Conservation (phyloP, 2,888 invertebrate genomes). For the Alloplasta piceator region DNA sequence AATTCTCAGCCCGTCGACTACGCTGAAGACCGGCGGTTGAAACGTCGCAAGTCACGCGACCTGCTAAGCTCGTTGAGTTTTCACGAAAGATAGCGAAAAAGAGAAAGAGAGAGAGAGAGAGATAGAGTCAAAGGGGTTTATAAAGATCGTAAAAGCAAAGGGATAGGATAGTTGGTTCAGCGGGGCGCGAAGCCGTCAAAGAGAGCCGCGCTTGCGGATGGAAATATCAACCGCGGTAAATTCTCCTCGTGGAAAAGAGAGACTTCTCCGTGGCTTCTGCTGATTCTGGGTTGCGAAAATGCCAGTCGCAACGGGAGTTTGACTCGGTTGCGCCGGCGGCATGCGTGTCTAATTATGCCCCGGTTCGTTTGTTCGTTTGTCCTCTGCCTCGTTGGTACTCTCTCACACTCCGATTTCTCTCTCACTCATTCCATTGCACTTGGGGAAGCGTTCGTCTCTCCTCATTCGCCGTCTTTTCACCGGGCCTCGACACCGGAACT, state of each 20-base stretch:
- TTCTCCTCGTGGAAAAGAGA: conserved; percentile 37
- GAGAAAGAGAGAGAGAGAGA: background rate
- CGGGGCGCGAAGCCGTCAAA: conserved; percentile 47
- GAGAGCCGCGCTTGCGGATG: conserved; percentile 47
- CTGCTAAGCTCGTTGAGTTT: conserved; percentile 18
- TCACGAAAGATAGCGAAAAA: background rate
- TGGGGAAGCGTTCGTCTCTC: conserved; percentile 24
- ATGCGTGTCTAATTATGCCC: conserved; percentile 75
- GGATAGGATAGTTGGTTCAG: conserved; percentile 25
- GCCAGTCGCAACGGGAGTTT: conserved; percentile 59
- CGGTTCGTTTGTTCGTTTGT: conserved; percentile 76
- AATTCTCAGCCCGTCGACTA: too few relatives aligned
- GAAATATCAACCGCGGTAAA: conserved; percentile 51
- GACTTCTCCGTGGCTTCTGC: conserved; percentile 30
- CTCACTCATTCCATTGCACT: too few relatives aligned
- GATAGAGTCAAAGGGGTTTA: background rate
- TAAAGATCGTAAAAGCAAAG: conserved; percentile 49
- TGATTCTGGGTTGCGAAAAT: conserved; percentile 35
- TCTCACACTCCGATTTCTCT: conserved; percentile 5
- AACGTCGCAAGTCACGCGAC: conserved; percentile 33
- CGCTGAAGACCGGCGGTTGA: background rate
- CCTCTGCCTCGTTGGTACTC: conserved; percentile 69
- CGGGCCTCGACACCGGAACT: conserved; percentile 59
- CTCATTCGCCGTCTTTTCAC: conserved; percentile 22
- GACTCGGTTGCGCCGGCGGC: conserved; percentile 72